These are phyloP conservation scores for Tuberolachnus salignus DNA, from an alignment of 2,888 invertebrate species.

Conservation along the genomic window DNA sequence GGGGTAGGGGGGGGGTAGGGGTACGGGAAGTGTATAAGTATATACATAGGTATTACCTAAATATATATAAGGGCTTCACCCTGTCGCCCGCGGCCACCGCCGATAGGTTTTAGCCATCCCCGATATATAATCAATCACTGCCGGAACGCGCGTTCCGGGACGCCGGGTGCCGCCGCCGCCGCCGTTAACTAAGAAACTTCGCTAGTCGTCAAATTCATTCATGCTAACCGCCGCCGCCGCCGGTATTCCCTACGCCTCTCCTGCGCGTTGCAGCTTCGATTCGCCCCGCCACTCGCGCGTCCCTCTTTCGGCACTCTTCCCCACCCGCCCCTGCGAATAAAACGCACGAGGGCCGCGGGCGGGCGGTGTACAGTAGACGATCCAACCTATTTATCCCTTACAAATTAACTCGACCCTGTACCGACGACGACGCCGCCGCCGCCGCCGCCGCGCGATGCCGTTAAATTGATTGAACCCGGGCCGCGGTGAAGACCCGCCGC, in stretches of 20 bases:
- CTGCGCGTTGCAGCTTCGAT: background rate
- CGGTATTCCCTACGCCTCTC: constrained; percentile 9
- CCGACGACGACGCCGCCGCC: background rate
- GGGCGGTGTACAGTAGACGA: constrained; percentile 9
- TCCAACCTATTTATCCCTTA: constrained; percentile 56
- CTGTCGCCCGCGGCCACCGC: background rate
- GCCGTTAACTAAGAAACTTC: constrained; percentile 56
- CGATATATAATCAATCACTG: constrained; percentile 57
- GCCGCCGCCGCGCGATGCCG: constrained; percentile 25
- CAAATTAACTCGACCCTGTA: constrained; percentile 55
- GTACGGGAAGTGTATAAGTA: background rate
- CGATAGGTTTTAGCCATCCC: constrained; percentile 51
- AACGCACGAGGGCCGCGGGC: constrained; percentile 1
- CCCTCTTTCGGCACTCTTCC: background rate
- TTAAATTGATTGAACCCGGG: constrained; percentile 54
- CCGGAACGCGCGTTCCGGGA: constrained; percentile 52
- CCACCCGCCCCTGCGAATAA: background rate
- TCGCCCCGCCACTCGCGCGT: background rate
- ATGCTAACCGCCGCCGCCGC: constrained; percentile 39
- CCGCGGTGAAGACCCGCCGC: background rate
- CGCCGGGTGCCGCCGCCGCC: constrained; percentile 45
- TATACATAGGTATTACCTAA: constrained; percentile 37
- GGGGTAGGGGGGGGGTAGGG: too few species aligned
- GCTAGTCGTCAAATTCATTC: constrained; percentile 56
- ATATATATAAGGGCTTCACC: constrained; percentile 29